A percentile compares a stretch with the other conserved stretches of the same genome.
Evolutionary conservation across 1,140 invertebrate genomes (phyloP).

Genomic region (Papilio aristodemus): DNA sequence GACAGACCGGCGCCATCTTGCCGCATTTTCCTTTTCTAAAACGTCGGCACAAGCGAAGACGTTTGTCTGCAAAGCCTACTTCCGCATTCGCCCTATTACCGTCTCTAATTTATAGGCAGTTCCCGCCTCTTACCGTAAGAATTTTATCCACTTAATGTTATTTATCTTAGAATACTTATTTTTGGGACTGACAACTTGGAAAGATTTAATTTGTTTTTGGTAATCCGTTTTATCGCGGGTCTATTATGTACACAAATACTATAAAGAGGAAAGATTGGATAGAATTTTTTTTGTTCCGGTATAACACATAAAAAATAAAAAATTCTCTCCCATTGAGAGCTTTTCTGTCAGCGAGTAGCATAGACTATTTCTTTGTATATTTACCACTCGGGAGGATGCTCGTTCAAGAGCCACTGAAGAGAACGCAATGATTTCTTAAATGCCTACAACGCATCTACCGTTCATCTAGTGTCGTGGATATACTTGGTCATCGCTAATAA

Average conservation of each 20-base stretch:
- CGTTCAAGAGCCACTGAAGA: too few relatives aligned
- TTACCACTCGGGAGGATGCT: too few relatives aligned
- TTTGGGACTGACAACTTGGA: constrained; percentile 24
- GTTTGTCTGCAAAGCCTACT: constrained; percentile 52
- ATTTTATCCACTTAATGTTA: constrained; percentile 32
- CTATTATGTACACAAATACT: not conserved
- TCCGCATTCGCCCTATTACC: constrained; percentile 65
- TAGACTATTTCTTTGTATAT: too few relatives aligned
- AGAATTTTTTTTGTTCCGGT: too few relatives aligned
- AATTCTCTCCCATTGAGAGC: too few relatives aligned
- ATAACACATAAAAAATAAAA: too few relatives aligned
- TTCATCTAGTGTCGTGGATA: too few relatives aligned
- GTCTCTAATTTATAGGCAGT: constrained; percentile 57
- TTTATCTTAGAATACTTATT: constrained; percentile 29
- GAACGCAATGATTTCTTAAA: too few relatives aligned
- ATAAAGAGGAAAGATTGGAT: too few relatives aligned
- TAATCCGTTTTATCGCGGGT: not conserved
- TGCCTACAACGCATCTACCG: too few relatives aligned
- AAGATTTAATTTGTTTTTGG: constrained; percentile 26
- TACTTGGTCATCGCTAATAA: too few relatives aligned
- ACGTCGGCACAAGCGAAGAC: constrained; percentile 49
- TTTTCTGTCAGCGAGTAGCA: too few relatives aligned
- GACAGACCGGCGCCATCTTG: constrained; percentile 63
- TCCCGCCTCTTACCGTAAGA: constrained; percentile 31
- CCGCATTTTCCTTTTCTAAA: constrained; percentile 44